These are phyloP conservation scores for Syngnathoides biaculeatus DNA, from an alignment of 2,113 vertebrate genomes.

Conservation along the genomic window DNA sequence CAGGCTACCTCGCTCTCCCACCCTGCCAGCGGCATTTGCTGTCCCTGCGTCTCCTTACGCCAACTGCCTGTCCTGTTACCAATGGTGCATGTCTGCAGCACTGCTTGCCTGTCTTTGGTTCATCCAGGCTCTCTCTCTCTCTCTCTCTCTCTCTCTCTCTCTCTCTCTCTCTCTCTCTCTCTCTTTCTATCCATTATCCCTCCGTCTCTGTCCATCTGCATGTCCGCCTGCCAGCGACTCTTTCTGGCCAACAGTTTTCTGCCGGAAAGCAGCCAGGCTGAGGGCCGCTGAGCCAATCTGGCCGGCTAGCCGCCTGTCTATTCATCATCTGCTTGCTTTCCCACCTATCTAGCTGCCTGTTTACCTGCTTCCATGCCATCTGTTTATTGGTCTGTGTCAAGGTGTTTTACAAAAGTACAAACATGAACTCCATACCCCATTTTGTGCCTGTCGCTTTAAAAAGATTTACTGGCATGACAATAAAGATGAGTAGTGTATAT, in stretches of 20 bases:
- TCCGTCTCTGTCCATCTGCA: constrained; percentile 57
- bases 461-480: constrained; percentile 3
- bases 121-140: constrained; percentile 33
- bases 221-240: constrained; percentile 63
- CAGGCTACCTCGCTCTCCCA: constrained; percentile 52
- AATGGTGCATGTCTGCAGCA: constrained; percentile 52
- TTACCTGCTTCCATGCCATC: constrained; percentile 56
- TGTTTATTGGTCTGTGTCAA: constrained; percentile 17
- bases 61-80: constrained; percentile 63
- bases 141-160: constrained; percentile 35
- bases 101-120: constrained; percentile 31
- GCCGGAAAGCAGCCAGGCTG: constrained; percentile 60
- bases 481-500: neutral
- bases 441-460: neutral
- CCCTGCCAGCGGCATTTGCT: constrained; percentile 59
- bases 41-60: constrained; percentile 64
- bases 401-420: constrained; percentile 28
- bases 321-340: constrained; percentile 60
- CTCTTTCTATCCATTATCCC: constrained; percentile 42
- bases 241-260: constrained; percentile 54
- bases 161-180: constrained; percentile 51
- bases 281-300: constrained; percentile 60
- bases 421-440: constrained; percentile 7
- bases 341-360: constrained; percentile 46
- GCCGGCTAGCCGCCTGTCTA: constrained; percentile 53